phyloP scores from a whole-genome alignment of 2,797 vertebrate species.

The Parauchenoglanis ngamensis region DNA sequence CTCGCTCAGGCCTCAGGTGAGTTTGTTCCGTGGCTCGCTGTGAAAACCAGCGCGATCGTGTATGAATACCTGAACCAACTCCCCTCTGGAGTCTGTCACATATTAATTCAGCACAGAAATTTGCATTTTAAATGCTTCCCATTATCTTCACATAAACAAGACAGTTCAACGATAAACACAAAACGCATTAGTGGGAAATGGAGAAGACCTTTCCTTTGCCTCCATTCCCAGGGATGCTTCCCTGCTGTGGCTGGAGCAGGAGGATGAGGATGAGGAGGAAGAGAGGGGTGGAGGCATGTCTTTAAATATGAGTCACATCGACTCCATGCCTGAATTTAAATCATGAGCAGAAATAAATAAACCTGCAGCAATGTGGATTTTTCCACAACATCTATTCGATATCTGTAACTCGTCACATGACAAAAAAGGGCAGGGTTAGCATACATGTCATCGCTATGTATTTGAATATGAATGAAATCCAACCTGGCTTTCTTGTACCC shows the following conservation, averaged over 20 bases:
- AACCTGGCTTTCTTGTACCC: neutral
- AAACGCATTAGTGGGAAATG: constrained; percentile 17
- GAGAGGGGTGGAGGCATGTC: neutral
- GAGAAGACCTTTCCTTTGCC: constrained; percentile 4
- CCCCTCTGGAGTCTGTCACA: constrained; percentile 3
- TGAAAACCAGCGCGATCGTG: neutral
- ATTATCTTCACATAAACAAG: constrained; percentile 38
- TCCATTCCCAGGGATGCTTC: neutral
- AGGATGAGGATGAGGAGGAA: neutral
- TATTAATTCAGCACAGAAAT: constrained; percentile 34
- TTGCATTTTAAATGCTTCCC: constrained; percentile 39
- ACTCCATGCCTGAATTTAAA: neutral
- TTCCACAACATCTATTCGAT: neutral
- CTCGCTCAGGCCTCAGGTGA: neutral
- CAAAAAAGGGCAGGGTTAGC: neutral
- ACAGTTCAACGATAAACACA: constrained; percentile 23
- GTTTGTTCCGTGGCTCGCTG: neutral
- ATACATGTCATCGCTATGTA: neutral
- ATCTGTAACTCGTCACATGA: neutral
- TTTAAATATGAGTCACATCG: neutral
- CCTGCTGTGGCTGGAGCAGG: neutral
- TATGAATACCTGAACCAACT: constrained; percentile 9
- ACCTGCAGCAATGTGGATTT: neutral
- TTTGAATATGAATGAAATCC: neutral
- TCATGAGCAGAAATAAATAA: neutral